Conservation (phyloP, 1,140 invertebrate species). For the Drosophila elegans region DNA sequence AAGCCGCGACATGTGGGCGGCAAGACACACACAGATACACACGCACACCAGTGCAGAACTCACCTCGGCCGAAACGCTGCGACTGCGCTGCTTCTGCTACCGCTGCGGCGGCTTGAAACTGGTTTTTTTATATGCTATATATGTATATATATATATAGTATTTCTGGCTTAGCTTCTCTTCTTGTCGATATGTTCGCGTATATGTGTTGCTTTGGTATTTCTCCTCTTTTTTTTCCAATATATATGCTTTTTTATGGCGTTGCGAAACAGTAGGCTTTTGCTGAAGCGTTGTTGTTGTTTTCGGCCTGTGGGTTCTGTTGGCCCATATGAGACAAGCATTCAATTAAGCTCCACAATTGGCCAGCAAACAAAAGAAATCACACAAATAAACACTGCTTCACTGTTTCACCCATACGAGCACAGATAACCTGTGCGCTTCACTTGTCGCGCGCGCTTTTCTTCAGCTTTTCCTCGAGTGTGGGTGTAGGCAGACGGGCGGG, state of each 20-base stretch:
- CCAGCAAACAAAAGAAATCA: slow-evolving; percentile 74
- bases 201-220: slow-evolving; percentile 49
- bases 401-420: slow-evolving; percentile 29
- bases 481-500: not conserved
- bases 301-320: slow-evolving; percentile 29
- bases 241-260: slow-evolving; percentile 55
- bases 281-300: not conserved
- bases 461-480: slow-evolving; percentile 2
- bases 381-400: slow-evolving; percentile 45
- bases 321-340: slow-evolving; percentile 70
- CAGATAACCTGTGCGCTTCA: slow-evolving; percentile 60
- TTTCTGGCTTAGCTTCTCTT: slow-evolving; percentile 49
- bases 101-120: slow-evolving; percentile 58
- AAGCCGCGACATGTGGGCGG: slow-evolving; percentile 61
- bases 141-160: slow-evolving; percentile 27
- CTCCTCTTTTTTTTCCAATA: slow-evolving; percentile 45
- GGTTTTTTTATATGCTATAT: slow-evolving; percentile 53
- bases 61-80: slow-evolving; percentile 60
- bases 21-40: slow-evolving; percentile 31
- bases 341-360: slow-evolving; percentile 75
- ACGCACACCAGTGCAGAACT: slow-evolving; percentile 31
- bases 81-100: slow-evolving; percentile 68
- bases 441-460: slow-evolving; percentile 55
- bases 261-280: slow-evolving; percentile 52
- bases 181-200: slow-evolving; percentile 35